Evolutionary conservation across 2,888 invertebrate genomes (phyloP).

Genomic region (Ophion obscuratus): DNA sequence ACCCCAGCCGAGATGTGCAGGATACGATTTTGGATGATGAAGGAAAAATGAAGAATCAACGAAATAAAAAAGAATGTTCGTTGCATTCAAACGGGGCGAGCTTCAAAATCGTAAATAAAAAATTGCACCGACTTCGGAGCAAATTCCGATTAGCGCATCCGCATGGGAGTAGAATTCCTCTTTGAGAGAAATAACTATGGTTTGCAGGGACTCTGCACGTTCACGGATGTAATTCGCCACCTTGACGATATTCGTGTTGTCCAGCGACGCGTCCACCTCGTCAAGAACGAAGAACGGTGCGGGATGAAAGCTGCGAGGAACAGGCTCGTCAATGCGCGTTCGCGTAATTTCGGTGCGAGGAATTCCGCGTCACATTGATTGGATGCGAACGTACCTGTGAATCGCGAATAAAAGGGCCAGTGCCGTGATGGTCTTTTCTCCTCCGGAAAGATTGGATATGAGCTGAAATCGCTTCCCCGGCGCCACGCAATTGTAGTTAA

Average conservation of each 20-base stretch:
- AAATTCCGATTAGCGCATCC: conserved; percentile 98
- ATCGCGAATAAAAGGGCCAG: conserved; percentile 98
- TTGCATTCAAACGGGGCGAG: too few species aligned
- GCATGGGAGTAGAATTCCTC: conserved; percentile 99
- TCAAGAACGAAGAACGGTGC: conserved; percentile 99
- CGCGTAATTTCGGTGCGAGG: not conserved
- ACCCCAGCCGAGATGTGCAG: too few species aligned
- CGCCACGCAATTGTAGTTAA: conserved; percentile 99
- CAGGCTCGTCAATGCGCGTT: not conserved
- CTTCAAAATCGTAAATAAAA: too few species aligned
- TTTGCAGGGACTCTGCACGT: conserved; percentile 95
- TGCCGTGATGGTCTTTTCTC: conserved; percentile 99
- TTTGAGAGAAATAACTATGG: conserved; percentile 99
- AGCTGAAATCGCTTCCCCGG: conserved; percentile 99
- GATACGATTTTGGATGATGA: too few species aligned
- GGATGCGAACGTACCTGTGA: conserved; percentile 88
- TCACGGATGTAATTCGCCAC: conserved; percentile 98
- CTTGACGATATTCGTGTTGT: conserved; percentile 99
- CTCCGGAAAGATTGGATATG: conserved; percentile 99
- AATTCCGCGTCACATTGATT: conserved; percentile 4
- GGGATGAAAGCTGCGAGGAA: conserved; percentile 91
- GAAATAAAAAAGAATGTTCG: too few species aligned
- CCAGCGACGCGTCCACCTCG: conserved; percentile 99
- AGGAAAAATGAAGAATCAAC: too few species aligned
- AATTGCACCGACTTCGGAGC: conserved; percentile 91